Conservation (phyloP, 2,888 invertebrate species). For the Trypoxylon attenuatum region DNA sequence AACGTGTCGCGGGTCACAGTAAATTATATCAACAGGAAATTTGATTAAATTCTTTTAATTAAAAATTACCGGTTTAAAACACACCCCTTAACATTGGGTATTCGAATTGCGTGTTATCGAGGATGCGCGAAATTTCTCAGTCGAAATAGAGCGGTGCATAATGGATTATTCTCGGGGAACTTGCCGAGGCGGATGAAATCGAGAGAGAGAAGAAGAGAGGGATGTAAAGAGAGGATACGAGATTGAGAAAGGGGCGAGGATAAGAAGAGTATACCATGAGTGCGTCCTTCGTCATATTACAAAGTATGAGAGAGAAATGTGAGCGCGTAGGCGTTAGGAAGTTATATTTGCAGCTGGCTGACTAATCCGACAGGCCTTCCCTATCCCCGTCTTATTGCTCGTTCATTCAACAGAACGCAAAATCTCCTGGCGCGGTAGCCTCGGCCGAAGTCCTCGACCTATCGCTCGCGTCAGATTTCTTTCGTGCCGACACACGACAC, state of each 20-base stretch:
- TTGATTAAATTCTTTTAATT: too few species aligned
- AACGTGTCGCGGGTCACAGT: neutral
- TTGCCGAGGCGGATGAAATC: neutral
- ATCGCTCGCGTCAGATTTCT: neutral
- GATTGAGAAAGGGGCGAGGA: neutral
- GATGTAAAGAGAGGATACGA: too few species aligned
- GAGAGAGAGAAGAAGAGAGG: too few species aligned
- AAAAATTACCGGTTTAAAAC: too few species aligned
- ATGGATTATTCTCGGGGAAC: neutral
- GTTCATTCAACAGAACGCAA: conserved; percentile 59
- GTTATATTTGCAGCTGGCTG: conserved; percentile 47
- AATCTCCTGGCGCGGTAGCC: conserved; percentile 43
- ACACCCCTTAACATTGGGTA: too few species aligned
- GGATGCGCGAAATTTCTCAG: too few species aligned
- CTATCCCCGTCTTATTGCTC: conserved; percentile 38
- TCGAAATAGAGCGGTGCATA: neutral
- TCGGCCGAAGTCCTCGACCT: conserved; percentile 20
- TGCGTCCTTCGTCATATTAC: conserved; percentile 10
- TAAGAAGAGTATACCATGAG: neutral
- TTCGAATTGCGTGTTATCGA: neutral
- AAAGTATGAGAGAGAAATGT: conserved; percentile 45
- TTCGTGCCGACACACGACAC: neutral
- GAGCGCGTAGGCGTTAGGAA: conserved; percentile 44
- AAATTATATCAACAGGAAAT: neutral
- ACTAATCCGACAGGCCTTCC: conserved; percentile 39